Evolutionary conservation across 2,113 vertebrate species (phyloP).

Genomic region (Piliocolobus tephrosceles): DNA sequence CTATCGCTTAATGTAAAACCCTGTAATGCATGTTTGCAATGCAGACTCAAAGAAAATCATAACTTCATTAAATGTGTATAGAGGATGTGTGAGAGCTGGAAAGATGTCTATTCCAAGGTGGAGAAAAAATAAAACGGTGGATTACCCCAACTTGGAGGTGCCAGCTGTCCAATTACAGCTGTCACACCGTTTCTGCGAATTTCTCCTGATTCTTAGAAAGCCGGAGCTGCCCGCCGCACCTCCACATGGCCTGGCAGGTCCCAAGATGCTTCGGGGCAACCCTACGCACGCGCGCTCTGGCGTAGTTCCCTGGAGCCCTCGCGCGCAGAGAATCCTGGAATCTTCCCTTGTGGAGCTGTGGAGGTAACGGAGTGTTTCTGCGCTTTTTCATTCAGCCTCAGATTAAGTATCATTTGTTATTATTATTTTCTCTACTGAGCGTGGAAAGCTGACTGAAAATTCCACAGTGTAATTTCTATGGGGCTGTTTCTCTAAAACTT

Average conservation of each 20-base stretch:
- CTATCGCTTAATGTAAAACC: too few species aligned
- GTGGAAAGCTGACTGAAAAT: background rate
- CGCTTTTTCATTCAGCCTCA: background rate
- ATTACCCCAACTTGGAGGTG: background rate
- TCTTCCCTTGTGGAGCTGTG: fast-evolving
- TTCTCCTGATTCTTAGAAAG: background rate
- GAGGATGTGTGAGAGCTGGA: background rate
- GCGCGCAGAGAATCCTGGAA: fast-evolving
- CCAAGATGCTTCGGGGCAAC: too few species aligned
- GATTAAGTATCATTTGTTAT: background rate
- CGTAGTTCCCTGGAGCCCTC: too few species aligned
- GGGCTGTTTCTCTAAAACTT: background rate
- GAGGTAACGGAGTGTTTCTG: background rate
- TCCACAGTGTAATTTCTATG: background rate
- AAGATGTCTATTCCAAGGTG: background rate
- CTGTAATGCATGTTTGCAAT: background rate
- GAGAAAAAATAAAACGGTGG: background rate
- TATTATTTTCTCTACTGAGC: background rate
- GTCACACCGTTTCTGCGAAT: background rate
- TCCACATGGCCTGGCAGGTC: too few species aligned
- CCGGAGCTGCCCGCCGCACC: background rate
- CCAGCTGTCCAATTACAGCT: background rate
- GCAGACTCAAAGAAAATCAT: background rate
- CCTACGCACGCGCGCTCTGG: background rate
- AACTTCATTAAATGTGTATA: background rate